phyloP scores from a whole-genome alignment of 2,113 vertebrate genomes.

The Cathartes aura region DNA sequence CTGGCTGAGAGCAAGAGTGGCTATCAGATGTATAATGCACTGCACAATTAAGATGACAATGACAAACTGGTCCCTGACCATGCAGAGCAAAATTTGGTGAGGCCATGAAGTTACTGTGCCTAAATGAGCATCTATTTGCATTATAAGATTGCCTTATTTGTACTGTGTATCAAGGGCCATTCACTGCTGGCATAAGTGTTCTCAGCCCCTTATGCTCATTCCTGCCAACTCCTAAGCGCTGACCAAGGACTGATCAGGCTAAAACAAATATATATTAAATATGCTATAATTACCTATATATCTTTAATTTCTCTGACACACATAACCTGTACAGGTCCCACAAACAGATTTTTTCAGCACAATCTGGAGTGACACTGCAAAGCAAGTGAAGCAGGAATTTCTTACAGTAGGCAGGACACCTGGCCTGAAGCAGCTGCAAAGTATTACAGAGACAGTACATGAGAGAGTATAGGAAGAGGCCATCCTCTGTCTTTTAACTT shows the following conservation, averaged over 20 bases:
- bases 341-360: background rate
- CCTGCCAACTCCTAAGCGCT: background rate
- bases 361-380: background rate
- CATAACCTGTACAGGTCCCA: background rate
- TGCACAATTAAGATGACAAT: background rate
- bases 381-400: background rate
- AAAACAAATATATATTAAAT: background rate
- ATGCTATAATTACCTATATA: background rate
- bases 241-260: background rate
- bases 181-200: background rate
- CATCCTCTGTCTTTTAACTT: background rate
- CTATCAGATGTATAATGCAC: background rate
- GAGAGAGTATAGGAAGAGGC: background rate
- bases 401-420: background rate
- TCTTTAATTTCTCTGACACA: background rate
- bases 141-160: background rate
- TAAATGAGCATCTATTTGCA: background rate
- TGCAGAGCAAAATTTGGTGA: background rate
- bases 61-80: background rate
- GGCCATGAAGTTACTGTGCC: background rate
- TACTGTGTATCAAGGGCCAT: background rate
- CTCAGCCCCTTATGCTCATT: background rate
- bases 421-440: background rate
- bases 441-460: background rate
- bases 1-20: background rate